A percentile compares a stretch with the other conserved stretches of the same genome.
phyloP scores from a whole-genome alignment of 1,140 invertebrate species.

The Pteromalus puparum region DNA sequence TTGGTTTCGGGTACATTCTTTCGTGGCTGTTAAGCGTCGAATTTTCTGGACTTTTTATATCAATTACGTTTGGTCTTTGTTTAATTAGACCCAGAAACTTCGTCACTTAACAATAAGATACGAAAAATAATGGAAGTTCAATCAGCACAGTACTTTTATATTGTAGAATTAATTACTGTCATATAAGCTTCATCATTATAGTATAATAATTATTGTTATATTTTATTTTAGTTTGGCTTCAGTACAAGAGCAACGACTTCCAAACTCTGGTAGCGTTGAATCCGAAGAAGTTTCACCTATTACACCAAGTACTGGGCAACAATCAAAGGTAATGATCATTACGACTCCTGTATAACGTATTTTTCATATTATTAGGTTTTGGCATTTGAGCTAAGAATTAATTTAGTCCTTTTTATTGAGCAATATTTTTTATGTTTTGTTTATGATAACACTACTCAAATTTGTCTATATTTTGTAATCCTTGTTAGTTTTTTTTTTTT shows the following conservation, averaged over 20 bases:
- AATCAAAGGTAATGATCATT: slow-evolving; percentile 79
- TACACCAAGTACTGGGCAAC: slow-evolving; percentile 80
- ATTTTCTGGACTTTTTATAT: too few relatives aligned
- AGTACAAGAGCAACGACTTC: slow-evolving; percentile 94
- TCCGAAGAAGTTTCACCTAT: slow-evolving; percentile 80
- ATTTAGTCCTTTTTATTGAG: background rate
- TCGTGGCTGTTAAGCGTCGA: too few relatives aligned
- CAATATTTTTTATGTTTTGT: background rate
- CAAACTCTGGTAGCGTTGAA: slow-evolving; percentile 77
- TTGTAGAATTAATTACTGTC: too few relatives aligned
- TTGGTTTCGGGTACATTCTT: too few relatives aligned
- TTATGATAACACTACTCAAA: background rate
- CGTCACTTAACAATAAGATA: too few relatives aligned
- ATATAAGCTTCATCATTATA: too few relatives aligned
- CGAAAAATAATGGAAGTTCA: too few relatives aligned
- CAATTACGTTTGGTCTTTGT: too few relatives aligned
- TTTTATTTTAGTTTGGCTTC: slow-evolving; percentile 88
- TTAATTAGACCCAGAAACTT: too few relatives aligned
- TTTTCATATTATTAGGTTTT: background rate
- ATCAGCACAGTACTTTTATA: too few relatives aligned
- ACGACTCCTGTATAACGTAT: background rate
- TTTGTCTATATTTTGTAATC: slow-evolving; percentile 3
- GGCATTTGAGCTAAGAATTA: background rate
- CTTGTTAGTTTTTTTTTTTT: background rate
- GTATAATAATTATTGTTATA: slow-evolving; percentile 6